Evolutionary conservation across 2,888 invertebrate species (phyloP).

Genomic region (Pristionchus entomophagus): DNA sequence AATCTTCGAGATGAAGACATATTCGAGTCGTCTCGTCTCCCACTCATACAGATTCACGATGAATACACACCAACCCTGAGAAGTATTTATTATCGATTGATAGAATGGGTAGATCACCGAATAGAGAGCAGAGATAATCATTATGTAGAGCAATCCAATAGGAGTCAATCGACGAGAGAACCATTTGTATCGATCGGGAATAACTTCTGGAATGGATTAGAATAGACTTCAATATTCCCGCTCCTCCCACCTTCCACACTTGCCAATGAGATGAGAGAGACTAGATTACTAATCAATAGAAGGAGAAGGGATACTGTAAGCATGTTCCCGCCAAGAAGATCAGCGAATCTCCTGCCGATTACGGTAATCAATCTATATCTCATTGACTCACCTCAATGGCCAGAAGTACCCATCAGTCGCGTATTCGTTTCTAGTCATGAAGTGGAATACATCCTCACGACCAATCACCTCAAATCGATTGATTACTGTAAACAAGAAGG

Average conservation of each 20-base stretch:
- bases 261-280: slow-evolving; percentile 29
- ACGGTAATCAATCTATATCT: not conserved
- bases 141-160: slow-evolving; percentile 14
- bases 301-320: slow-evolving; percentile 4
- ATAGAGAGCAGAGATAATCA: slow-evolving; percentile 30
- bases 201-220: not conserved
- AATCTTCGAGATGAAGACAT: not conserved
- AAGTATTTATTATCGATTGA: not conserved
- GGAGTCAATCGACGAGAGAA: not conserved
- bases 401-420: not conserved
- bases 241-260: not conserved
- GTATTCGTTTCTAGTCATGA: not conserved
- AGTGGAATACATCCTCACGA: slow-evolving; percentile 1
- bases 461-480: not conserved
- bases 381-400: not conserved
- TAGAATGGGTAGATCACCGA: not conserved
- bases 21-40: not conserved
- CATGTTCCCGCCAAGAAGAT: not conserved
- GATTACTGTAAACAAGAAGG: not conserved
- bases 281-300: not conserved
- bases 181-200: not conserved
- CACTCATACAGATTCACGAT: slow-evolving; percentile 21
- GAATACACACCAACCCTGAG: slow-evolving; percentile 31
- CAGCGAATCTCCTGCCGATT: not conserved
- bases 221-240: not conserved